These are phyloP conservation scores for Polyergus mexicanus DNA, from an alignment of 1,140 invertebrate species.

Conservation along the genomic window DNA sequence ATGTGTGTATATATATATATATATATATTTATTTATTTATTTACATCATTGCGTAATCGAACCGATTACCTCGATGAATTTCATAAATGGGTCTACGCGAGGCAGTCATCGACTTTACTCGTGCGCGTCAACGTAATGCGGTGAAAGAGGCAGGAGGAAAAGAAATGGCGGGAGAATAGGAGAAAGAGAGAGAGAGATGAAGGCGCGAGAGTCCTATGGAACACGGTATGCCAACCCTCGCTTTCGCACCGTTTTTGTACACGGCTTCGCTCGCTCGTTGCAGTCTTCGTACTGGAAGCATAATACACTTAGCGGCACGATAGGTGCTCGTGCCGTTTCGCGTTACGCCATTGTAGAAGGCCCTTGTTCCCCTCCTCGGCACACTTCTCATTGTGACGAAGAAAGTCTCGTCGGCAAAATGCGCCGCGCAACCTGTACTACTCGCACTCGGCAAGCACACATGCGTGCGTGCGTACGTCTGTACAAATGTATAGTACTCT, in stretches of 20 bases:
- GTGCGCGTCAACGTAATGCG: constrained; percentile 21
- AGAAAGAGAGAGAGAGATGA: neutral
- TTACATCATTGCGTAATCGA: constrained; percentile 57
- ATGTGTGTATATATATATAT: too few species aligned
- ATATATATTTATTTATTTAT: neutral
- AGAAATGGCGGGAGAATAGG: neutral
- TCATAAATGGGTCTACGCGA: constrained; percentile 72
- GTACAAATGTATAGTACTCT: constrained; percentile 7
- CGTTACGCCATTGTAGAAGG: constrained; percentile 76
- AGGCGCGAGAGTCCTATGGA: constrained; percentile 20
- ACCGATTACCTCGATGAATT: constrained; percentile 76
- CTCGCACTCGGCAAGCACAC: neutral
- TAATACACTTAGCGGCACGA: constrained; percentile 75
- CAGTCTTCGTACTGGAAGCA: constrained; percentile 58
- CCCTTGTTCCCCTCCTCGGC: constrained; percentile 61
- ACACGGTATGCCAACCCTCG: constrained; percentile 33
- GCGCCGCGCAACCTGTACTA: constrained; percentile 72
- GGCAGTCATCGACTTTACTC: constrained; percentile 74
- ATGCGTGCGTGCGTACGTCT: constrained; percentile 13
- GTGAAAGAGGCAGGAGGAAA: constrained; percentile 64
- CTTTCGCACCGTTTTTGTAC: constrained; percentile 32
- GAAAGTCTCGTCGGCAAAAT: constrained; percentile 74
- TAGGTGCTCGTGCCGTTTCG: constrained; percentile 75
- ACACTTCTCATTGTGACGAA: constrained; percentile 76
- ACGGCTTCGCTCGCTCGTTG: constrained; percentile 38